Conservation (phyloP, 2,797 vertebrate genomes). For the Eurystomus glaucurus region DNA sequence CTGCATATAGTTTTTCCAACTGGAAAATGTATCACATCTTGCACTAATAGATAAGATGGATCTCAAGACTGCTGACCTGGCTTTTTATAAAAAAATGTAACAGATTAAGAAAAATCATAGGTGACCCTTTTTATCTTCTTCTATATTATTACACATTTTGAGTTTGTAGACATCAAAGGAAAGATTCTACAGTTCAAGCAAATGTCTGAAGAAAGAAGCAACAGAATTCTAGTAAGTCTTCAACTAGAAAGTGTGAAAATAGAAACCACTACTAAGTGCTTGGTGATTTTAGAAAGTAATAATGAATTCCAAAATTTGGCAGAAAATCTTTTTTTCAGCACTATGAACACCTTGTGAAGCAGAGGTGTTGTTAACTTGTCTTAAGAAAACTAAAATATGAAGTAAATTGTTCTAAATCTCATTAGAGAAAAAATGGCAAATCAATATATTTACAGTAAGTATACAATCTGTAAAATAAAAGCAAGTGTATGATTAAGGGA, state of each 20-base stretch:
- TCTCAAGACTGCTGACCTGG: constrained; percentile 9
- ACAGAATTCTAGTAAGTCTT: not conserved
- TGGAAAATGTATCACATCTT: constrained; percentile 55
- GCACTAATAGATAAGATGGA: constrained; percentile 14
- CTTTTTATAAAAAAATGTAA: not conserved
- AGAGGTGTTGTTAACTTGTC: not conserved
- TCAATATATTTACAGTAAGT: not conserved
- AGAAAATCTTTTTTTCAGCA: not conserved
- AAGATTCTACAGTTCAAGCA: not conserved
- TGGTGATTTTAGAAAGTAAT: not conserved
- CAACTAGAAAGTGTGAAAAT: not conserved
- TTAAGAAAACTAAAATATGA: not conserved
- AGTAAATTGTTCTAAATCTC: not conserved
- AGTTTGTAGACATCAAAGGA: not conserved
- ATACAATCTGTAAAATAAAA: not conserved
- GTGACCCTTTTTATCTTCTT: not conserved
- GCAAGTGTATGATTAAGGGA: not conserved
- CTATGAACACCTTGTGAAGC: not conserved
- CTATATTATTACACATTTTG: not conserved
- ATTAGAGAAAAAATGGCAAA: not conserved
- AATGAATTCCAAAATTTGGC: not conserved
- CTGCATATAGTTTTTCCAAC: constrained; percentile 30
- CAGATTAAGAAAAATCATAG: not conserved
- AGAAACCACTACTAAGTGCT: not conserved
- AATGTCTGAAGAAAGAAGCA: not conserved